Conservation (phyloP, 2,113 vertebrate genomes). For the Proterorhinus semilunaris region DNA sequence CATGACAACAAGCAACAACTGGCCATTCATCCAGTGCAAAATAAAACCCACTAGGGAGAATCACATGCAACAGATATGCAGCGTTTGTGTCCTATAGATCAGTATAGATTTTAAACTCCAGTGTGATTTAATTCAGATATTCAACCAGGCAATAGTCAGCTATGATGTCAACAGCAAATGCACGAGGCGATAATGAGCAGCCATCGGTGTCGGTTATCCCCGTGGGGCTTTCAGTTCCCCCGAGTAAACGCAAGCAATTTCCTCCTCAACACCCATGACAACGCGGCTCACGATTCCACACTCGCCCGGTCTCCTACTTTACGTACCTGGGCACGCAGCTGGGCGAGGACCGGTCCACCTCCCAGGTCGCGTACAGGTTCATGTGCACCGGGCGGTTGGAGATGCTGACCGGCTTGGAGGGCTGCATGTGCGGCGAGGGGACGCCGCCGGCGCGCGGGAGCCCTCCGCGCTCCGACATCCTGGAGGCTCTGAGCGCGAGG, state of each 20-base stretch:
- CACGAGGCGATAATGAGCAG: conserved; percentile 5
- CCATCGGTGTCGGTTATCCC: not conserved
- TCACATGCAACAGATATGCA: not conserved
- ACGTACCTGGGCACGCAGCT: conserved; percentile 89
- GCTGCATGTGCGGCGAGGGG: conserved; percentile 76
- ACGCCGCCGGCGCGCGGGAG: conserved; percentile 76
- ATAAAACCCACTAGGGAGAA: too few species aligned
- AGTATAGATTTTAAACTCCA: too few species aligned
- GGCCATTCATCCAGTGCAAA: not conserved
- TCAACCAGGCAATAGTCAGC: not conserved
- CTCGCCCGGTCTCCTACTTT: too few species aligned
- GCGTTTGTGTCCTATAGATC: too few species aligned
- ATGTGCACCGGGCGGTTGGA: conserved; percentile 86
- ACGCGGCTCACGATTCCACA: conserved; percentile 17
- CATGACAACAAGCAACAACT: not conserved
- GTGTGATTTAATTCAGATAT: too few species aligned
- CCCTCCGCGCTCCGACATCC: conserved; percentile 80
- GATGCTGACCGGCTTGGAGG: conserved; percentile 80
- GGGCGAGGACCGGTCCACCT: conserved; percentile 88
- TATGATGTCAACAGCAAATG: conserved; percentile 4
- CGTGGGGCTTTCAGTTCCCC: conserved; percentile 10
- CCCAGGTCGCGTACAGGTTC: conserved; percentile 93
- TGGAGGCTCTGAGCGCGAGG: conserved; percentile 48
- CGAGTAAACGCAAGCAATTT: conserved; percentile 27
- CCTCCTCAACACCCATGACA: conserved; percentile 6